Percentiles rank a stretch among this genome's conserved stretches.
Evolutionary conservation across 1,140 invertebrate genomes (phyloP).

Genomic region (Anthonomus grandis): DNA sequence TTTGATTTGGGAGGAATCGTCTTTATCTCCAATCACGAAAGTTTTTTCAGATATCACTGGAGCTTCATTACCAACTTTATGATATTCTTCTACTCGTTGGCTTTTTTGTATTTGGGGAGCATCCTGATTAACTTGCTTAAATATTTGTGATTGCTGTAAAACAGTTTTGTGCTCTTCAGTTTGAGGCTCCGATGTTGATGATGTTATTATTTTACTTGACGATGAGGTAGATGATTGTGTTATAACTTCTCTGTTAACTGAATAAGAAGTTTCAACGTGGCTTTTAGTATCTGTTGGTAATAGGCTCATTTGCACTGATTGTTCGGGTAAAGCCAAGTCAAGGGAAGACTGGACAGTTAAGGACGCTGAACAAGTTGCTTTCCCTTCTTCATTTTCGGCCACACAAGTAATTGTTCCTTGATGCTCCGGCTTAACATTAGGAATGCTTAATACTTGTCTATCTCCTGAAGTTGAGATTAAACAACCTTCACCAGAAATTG

Average conservation of each 20-base stretch:
- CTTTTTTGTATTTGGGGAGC: constrained; percentile 44
- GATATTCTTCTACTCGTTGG: constrained; percentile 55
- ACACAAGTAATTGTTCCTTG: constrained; percentile 68
- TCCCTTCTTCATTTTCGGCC: constrained; percentile 72
- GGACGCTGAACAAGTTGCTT: constrained; percentile 62
- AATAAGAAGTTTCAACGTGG: constrained; percentile 44
- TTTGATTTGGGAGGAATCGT: constrained; percentile 13
- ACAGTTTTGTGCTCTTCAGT: constrained; percentile 46
- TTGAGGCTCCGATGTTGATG: constrained; percentile 39
- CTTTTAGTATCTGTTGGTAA: constrained; percentile 24
- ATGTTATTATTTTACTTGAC: constrained; percentile 41
- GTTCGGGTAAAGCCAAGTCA: constrained; percentile 44
- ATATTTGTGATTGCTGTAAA: constrained; percentile 43
- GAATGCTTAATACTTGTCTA: constrained; percentile 65
- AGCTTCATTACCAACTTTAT: constrained; percentile 48
- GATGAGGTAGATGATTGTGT: constrained; percentile 48
- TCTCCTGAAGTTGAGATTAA: constrained; percentile 67
- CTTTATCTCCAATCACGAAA: constrained; percentile 28
- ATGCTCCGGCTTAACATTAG: constrained; percentile 55
- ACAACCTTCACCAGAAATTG: constrained; percentile 68
- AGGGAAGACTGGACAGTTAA: constrained; percentile 52
- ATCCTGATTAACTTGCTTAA: constrained; percentile 47
- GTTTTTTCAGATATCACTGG: constrained; percentile 41
- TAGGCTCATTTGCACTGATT: constrained; percentile 1
- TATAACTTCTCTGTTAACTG: constrained; percentile 49